phyloP scores from a whole-genome alignment of 2,113 vertebrate species.

The Sceloporus tristichus region DNA sequence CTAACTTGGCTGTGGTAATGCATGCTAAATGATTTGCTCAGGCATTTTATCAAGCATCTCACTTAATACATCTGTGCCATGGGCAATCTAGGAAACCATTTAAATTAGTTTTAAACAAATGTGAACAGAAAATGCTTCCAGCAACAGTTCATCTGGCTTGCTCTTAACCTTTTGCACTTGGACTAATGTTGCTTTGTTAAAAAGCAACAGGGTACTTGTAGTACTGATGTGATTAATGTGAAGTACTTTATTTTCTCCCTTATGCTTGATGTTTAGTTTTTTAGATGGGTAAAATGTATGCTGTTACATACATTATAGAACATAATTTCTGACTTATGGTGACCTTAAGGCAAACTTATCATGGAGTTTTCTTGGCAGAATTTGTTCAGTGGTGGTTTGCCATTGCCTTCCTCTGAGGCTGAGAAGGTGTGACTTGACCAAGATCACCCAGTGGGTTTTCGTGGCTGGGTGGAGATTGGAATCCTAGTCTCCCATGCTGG shows the following conservation, averaged over 20 bases:
- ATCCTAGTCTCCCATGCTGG: no score
- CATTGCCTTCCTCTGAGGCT: no score
- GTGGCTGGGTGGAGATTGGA: no score
- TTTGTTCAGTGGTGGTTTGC: no score
- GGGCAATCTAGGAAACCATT: not conserved
- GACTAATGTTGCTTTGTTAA: not conserved
- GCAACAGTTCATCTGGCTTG: not conserved
- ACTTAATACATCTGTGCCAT: not conserved
- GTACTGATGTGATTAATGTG: not conserved
- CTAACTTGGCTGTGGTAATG: slow-evolving; percentile 12
- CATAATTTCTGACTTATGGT: no score
- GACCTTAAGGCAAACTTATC: no score
- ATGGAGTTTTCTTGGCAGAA: no score
- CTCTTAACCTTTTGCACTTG: not conserved
- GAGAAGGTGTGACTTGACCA: no score
- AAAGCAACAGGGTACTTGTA: not conserved
- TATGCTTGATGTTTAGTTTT: not conserved
- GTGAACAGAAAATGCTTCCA: slow-evolving; percentile 15
- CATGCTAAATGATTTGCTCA: slow-evolving; percentile 2
- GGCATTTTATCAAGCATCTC: slow-evolving; percentile 3
- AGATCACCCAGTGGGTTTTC: no score
- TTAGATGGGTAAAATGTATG: no score
- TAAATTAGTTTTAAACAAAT: not conserved
- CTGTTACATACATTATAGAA: no score
- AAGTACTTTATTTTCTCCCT: not conserved